Evolutionary conservation across 2,113 vertebrate species (phyloP), one percentile per base, ranked within the genome.

Genomic region (Eupsittula cactorum): DNA sequence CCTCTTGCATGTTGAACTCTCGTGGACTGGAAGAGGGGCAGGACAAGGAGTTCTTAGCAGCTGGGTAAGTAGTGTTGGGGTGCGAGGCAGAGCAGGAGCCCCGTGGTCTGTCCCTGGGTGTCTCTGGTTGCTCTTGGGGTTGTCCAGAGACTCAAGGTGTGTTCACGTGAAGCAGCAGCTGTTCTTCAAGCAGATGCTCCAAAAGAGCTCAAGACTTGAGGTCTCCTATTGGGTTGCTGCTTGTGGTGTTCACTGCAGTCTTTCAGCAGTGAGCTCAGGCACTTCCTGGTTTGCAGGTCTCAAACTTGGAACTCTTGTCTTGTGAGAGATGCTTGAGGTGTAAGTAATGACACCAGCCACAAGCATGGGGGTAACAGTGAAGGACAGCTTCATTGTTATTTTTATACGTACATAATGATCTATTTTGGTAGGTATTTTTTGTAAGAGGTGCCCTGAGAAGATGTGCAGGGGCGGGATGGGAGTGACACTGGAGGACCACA

Each of bases 51-150:
- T 11, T 44, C 31, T 2, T 64, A 3, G 24, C 1, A 7, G 46
- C 21, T 6, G 6, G 14, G n/a, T 42, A 7, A 33, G 53, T 16
- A 0, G 11, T 1, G 7, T 0, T 24, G 70, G 8, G 0, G 1
- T 6, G 13, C 19, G 89, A 70, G 64, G 35, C 7, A 3, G 55
- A 1, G 0, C 9, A 11, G 35, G 73, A 37, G 1, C 39, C 39
- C 17, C 1, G 0, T 1, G 2, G 16, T 27, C 73, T 0, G 1
- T 31, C 63, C 71, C 41, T 2, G 14, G 3, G 1, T 25, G 25
- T 28, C 64, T 33, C 41, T 39, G 59, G 35, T 49, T 71, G 50
- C 44, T 84, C 67, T 27, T 28, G 46, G n/a, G 77, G 29, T 33
- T 91, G 73, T 67, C 23, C 50, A 23, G 82, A 62, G 90, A 10